A percentile compares a stretch with the other conserved stretches of the same genome.
These are phyloP conservation scores for Gymnoscopelus braueri DNA, from an alignment of 2,797 vertebrate genomes.

Conservation along the genomic window DNA sequence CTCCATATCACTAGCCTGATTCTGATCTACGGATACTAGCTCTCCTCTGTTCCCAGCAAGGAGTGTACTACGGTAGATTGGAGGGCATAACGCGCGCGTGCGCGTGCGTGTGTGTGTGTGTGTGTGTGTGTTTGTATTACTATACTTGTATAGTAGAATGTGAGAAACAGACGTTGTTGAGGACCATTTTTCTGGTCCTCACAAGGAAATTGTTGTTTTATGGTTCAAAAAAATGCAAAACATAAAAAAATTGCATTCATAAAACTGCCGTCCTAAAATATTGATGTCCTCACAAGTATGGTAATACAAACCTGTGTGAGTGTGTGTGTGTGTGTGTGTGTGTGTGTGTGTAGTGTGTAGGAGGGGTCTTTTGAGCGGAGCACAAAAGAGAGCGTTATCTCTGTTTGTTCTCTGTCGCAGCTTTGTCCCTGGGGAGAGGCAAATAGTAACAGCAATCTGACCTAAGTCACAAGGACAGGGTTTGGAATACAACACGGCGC, in stretches of 20 bases:
- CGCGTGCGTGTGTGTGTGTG: slow-evolving; percentile 29
- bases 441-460: slow-evolving; percentile 50
- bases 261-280: no score
- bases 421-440: slow-evolving; percentile 50
- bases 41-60: slow-evolving; percentile 31
- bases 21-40: slow-evolving; percentile 22
- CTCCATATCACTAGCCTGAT: slow-evolving; percentile 44
- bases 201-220: no score
- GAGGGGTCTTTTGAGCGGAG: slow-evolving; percentile 53
- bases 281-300: no score
- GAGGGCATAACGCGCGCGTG: slow-evolving; percentile 2
- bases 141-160: no score
- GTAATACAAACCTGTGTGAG: neutral
- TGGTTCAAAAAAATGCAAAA: no score
- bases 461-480: slow-evolving; percentile 22
- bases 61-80: slow-evolving; percentile 20
- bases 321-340: slow-evolving; percentile 33
- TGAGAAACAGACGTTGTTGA: no score
- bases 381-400: slow-evolving; percentile 63
- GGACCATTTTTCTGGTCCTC: no score
- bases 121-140: neutral
- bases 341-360: slow-evolving; percentile 4
- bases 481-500: neutral
- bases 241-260: no score
- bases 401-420: slow-evolving; percentile 64